Evolutionary conservation across 2,113 vertebrate genomes (phyloP), one percentile per base, ranked within the genome.

Genomic region (Dicrurus megarhynchus): DNA sequence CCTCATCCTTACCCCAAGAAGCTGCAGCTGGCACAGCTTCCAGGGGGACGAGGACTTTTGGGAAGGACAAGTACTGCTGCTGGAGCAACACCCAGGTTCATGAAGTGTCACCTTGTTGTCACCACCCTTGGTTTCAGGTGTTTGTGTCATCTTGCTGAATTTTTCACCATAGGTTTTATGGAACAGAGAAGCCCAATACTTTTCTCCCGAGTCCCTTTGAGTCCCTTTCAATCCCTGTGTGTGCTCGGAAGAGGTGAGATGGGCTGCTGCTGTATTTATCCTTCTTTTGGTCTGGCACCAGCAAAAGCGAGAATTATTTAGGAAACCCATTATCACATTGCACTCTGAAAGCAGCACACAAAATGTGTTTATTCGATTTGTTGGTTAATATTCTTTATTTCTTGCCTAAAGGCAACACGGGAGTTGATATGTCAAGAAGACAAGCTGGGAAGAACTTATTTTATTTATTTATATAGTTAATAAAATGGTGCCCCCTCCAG

Each of bases 1-100:
- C 30, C 37, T 39, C 0, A 1, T 42, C 57, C 57, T 59, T 16
- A 23, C 21, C 52, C 30, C 0, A 1, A 16, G 47, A 24, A 32
- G 26, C 30, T 46, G 26, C 32, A 15, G 39, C 20, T 74, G 49
- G 27, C 53, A 19, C 1, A 2, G n/a, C 55, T 85, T 47, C 4
- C 2, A 53, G 22, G 30, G 35, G 28, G 1, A 8, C 1, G 3
- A 10, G 15, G 21, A 2, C 24, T 37, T 27, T 23, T 55, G 71
- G 32, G 28, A 47, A 53, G 42, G 64, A 56, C 13, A 37, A 49
- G 26, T 9, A 13, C 13, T 32, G 16, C 6, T 5, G 24, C 37
- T 79, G 49, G n/a, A 68, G 23, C 17, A 46, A 10, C 8, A n/a
- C 11, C 42, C 6, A 16, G n/a, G 15, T 4, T 41, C 33, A 1